Base-by-base conservation (phyloP, 64 coral and sea anemone genomes). In the Montipora efflorescens region DNA sequence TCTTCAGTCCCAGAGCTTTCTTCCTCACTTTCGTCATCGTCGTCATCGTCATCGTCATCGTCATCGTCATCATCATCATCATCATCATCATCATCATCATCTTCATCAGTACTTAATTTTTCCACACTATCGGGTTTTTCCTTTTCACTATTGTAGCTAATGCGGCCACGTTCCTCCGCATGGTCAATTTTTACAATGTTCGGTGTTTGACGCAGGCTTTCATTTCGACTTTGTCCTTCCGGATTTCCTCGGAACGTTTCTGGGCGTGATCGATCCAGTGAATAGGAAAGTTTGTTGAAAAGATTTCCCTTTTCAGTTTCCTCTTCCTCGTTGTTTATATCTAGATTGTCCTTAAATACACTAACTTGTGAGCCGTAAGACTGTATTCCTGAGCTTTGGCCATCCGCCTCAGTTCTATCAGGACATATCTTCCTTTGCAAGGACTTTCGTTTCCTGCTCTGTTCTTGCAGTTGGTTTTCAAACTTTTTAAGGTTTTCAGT, bases 361-460 rank as follows among this genome's bases (percentile, higher is more conserved):
- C 66, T 85, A 19, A 70, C 45, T 71, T 85, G 82, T 20, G 82
- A 85, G 64, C 82, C 82, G 66, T 70, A 85, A 48, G 82, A 85
- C 4, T 85, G 82, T 70, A 85, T 70, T n/a, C 82, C 82, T 49
- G 82, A 86, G 82, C 92, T 93, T 87, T 74, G 49, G 16, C 92
- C 92, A 88, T 93, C 92, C 3, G 19, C 92, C 16, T 85, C 92
- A 53, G 92, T 93, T 87, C 92, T 88, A 14, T 93, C 74, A 9
- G 47, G 52, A 10, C 71, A 73, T 5, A 25, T 70, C 3, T 67
- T 77, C 67, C 91, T 77, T 53, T 36, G 47, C 21, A 79, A 25
- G 7, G 74, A 76, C 8, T 44, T 50, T 6, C 36, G 78, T 64
- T 87, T 77, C 43, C 7, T 58, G 18, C 14, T 87, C n/a, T 70